Evolutionary conservation across 1,140 invertebrate species (phyloP), one percentile per base, ranked within the genome.

Genomic region (Anthonomus grandis): DNA sequence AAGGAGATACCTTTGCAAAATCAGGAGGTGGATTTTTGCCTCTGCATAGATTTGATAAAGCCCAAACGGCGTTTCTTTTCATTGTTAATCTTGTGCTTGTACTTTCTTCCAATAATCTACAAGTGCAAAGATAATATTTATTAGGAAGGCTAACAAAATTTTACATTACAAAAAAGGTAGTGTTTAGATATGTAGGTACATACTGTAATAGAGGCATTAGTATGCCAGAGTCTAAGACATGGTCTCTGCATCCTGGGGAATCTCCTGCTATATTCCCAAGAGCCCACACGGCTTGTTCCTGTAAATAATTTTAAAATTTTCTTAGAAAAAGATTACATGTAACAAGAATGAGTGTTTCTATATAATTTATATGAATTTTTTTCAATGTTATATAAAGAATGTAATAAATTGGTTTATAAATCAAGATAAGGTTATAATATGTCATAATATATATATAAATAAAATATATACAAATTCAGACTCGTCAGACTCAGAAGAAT

Each of bases 51-150:
- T 98, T 98, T 31, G 93, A 97, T 24, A 98, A 74, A 55, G 93
- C 91, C 95, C 95, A 98, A 4, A 97, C 95, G n/a, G 93, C 93
- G 78, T 98, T 98, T 56, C 95, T 83, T 23, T 86, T 92, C 92
- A 97, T 95, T 2, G 94, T 91, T 55, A 97, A 75, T 64, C 90
- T 83, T 19, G 83, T 83, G 13, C 25, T 13, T 38, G 36, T 38
- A 13, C 85, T 81, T 76, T 91, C 93, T 63, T 86, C 87, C 53
- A 97, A 76, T 38, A 96, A 81, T 67, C 91, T 94, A 58, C 10
- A 47, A 42, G 6, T 23, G 45, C 17, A 41, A 41, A 25, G n/a
- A n/a, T n/a, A n/a, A n/a, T n/a, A n/a, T n/a, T n/a, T n/a, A n/a
- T n/a, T n/a, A n/a, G n/a, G n/a, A n/a, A n/a, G n/a, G n/a, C n/a